These are phyloP conservation scores for Esox niger DNA, from an alignment of 2,113 vertebrate genomes.

Conservation along the genomic window DNA sequence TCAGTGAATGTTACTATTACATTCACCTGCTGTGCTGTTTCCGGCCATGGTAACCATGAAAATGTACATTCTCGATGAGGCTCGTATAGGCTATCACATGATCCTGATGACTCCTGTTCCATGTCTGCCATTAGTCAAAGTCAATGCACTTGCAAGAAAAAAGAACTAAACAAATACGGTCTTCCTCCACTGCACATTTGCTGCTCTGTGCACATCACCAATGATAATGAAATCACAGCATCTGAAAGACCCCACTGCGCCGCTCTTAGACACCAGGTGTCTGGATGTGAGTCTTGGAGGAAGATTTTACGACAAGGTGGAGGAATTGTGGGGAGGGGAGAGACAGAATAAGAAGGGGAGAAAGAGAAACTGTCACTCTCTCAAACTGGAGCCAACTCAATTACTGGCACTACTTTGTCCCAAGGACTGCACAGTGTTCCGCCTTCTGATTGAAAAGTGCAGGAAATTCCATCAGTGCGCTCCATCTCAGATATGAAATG, in stretches of 20 bases:
- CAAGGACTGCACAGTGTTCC: constrained; percentile 30
- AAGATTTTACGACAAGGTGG: no score
- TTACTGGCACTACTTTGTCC: constrained; percentile 35
- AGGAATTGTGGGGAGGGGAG: no score
- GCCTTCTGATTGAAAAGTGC: constrained; percentile 43
- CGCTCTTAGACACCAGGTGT: not conserved
- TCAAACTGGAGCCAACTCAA: constrained; percentile 34
- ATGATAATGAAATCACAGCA: not conserved
- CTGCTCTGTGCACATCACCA: not conserved
- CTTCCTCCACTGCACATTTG: not conserved
- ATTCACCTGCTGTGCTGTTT: no score
- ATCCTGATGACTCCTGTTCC: not conserved
- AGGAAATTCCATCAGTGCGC: constrained; percentile 33
- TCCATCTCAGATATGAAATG: constrained; percentile 43
- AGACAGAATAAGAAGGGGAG: not conserved
- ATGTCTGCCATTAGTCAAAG: not conserved
- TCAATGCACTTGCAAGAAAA: not conserved
- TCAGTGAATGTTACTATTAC: no score
- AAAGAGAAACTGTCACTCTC: constrained; percentile 22
- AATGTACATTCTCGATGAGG: no score
- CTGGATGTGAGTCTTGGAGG: not conserved
- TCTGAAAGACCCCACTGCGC: not conserved
- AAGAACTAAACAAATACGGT: no score
- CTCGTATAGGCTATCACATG: not conserved
- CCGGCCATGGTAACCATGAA: no score